Base-by-base conservation (phyloP, 23 tunicate genomes). In the Trididemnum nubilum region DNA sequence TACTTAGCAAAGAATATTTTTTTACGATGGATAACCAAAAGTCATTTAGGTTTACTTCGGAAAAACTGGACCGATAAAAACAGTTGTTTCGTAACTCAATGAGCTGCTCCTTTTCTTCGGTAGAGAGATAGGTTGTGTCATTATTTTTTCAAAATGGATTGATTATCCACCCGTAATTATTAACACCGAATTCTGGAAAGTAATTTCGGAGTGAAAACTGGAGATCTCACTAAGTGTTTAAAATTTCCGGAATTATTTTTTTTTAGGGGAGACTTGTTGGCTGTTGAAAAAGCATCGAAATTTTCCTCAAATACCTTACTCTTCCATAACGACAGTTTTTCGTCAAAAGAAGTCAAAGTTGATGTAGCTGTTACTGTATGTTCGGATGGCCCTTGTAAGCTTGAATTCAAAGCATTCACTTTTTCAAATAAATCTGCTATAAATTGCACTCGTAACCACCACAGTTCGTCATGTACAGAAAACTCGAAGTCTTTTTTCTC, bases 351-450 rank as follows among this genome's bases (percentile, higher is more conserved):
- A n/a, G n/a, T n/a, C n/a, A 26, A 29, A 26, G 31, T 81, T 35
- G 40, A 61, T 81, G 85, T 81, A 59, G 80, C 80, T 71, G 85
- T 71, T 1, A 81, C 35, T 69, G 69, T 71, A 9, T 49, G 30
- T 81, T 81, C 80, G 24, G 85, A 71, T 71, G 78, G 77, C 63
- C 85, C 84, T 39, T 81, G 85, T 59, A 81, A 78, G 69, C 61
- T 81, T 24, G 33, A 81, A 9, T 81, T 81, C 63, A 81, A 81
- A 67, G 39, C 69, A 78, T 71, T 80, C 51, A 81, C 24, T 37
- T 70, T 81, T 35, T 71, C 81, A 70, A 80, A 70, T 79, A 80
- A 4, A 79, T 80, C 84, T 66, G 76, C 33, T 24, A 65, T 79
- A 80, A 80, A n/a, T n/a, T n/a, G n/a, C n/a, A n/a, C n/a, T n/a